Evolutionary conservation across 1,140 invertebrate genomes (phyloP).

Genomic region (Drosophila burlai): DNA sequence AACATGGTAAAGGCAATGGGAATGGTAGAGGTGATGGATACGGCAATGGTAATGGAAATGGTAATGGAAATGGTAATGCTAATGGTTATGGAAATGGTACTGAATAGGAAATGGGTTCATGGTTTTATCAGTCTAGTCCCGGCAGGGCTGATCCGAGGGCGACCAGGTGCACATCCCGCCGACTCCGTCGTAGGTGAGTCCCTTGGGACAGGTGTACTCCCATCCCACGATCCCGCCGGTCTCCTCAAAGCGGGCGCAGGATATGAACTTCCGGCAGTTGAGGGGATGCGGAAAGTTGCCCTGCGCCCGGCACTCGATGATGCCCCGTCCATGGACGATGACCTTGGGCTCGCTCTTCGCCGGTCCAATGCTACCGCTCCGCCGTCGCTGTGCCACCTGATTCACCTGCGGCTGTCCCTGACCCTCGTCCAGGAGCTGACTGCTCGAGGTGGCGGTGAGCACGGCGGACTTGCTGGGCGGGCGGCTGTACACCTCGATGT

Average conservation of each 20-base stretch:
- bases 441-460: conserved; percentile 37
- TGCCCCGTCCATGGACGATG: conserved; percentile 86
- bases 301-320: conserved; percentile 93
- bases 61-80: too few relatives aligned
- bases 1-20: conserved; percentile 10
- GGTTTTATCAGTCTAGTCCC: conserved; percentile 63
- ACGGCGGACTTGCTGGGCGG: conserved; percentile 53
- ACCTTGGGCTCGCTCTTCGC: conserved; percentile 66
- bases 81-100: not conserved
- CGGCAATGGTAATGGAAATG: not conserved
- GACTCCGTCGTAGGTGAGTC: conserved; percentile 93
- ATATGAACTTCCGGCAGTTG: conserved; percentile 95
- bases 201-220: conserved; percentile 94
- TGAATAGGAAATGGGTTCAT: not conserved
- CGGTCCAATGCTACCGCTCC: conserved; percentile 13
- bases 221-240: conserved; percentile 91
- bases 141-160: conserved; percentile 87
- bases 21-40: not conserved
- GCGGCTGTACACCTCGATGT: conserved; percentile 71
- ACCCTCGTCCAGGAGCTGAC: conserved; percentile 15
- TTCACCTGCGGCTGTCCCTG: conserved; percentile 20
- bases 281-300: conserved; percentile 95
- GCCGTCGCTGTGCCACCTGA: conserved; percentile 30
- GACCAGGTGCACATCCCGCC: conserved; percentile 96
- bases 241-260: conserved; percentile 91